Evolutionary conservation across 2,888 invertebrate genomes (phyloP), one percentile per base, ranked within the genome.

Genomic region (Luperina nickerlii): DNA sequence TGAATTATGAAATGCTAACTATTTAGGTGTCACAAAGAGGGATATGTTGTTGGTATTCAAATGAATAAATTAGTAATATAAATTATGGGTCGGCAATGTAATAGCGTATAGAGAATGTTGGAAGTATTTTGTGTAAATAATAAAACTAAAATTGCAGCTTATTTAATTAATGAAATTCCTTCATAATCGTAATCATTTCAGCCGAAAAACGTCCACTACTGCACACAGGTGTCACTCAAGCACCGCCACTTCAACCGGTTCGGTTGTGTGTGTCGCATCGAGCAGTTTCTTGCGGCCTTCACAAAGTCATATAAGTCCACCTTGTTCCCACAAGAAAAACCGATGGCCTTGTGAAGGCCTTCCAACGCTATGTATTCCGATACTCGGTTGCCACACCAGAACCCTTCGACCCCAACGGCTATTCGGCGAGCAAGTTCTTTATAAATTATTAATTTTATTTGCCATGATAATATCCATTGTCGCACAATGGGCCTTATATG

Each of bases 1-100:
- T 71, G 42, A 81, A 72, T 69, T 67, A 73, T 67, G 66, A 82
- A 82, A 83, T 83, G n/a, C 62, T 57, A 69, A 83, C 54, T 78
- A 32, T 32, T 32, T 32, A 32, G 57, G 27, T 65, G 65, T 51
- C 72, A 66, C 13, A 82, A 38, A 65, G 45, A 38, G 42, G 18
- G 5, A 70, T 63, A 42, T 66, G 13, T 57, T 60, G 18, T 78
- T 66, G 32, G 66, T 51, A 45, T 51, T 65, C 20, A 32, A 70
- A n/a, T 68, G 5, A 71, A 71, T 79, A 54, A 67, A 67, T 71
- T 67, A 20, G 51, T 24, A 11, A 62, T 54, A n/a, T 83, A 38
- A 48, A 69, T 60, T 48, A 78, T 45, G n/a, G 18, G 3, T 54
- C 18, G 38, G 63, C 57, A 45, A 13, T 62, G 24, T n/a, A 48